These are phyloP conservation scores for Stichodactyla helianthus DNA, from an alignment of 64 coral and sea anemone genomes.

Conservation along the genomic window DNA sequence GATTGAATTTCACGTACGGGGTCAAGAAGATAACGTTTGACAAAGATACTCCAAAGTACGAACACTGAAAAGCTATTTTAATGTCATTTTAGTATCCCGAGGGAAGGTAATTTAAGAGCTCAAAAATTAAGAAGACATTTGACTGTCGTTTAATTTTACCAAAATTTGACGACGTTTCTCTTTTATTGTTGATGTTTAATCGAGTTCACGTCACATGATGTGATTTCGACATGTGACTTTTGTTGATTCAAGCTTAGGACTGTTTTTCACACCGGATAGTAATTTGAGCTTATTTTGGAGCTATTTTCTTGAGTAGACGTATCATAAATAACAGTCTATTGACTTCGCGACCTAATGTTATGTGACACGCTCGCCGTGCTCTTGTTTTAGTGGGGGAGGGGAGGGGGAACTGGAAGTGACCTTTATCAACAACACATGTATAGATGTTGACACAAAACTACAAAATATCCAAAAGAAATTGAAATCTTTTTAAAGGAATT, in stretches of 20 bases:
- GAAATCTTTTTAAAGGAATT: too few species aligned
- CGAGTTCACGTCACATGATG: constrained; percentile 12
- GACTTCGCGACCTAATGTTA: not conserved
- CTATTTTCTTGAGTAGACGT: not conserved
- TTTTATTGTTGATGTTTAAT: constrained; percentile 10
- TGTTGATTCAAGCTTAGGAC: not conserved
- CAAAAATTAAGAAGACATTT: constrained; percentile 6
- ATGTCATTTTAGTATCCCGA: not conserved
- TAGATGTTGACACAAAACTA: not conserved
- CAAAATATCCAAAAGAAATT: not conserved
- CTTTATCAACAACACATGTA: not conserved
- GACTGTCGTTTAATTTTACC: not conserved
- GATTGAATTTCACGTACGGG: not conserved
- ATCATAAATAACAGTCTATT: not conserved
- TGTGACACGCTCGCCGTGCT: not conserved
- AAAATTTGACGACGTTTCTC: not conserved
- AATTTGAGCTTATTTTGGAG: not conserved
- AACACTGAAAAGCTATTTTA: constrained; percentile 8
- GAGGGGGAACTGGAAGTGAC: not conserved
- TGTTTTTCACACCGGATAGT: constrained; percentile 8
- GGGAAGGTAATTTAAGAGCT: not conserved
- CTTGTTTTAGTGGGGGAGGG: not conserved
- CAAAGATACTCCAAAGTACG: not conserved
- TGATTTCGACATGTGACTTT: not conserved
- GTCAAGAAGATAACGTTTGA: constrained; percentile 23